These are phyloP conservation scores for Drosophila aldrichi DNA, from an alignment of 2,888 invertebrate species.

Conservation along the genomic window DNA sequence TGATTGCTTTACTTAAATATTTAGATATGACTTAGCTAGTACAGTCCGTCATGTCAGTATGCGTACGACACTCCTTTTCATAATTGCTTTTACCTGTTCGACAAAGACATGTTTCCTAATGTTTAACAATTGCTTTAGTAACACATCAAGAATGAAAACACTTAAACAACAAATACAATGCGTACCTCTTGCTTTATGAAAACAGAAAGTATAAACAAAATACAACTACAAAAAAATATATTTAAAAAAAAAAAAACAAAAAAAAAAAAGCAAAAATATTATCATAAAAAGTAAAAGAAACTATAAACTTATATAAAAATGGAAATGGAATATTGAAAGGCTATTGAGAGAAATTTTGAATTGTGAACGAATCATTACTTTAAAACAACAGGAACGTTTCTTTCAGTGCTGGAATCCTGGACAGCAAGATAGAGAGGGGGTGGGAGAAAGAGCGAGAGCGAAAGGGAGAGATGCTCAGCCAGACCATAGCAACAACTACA, in stretches of 20 bases:
- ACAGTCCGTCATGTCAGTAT: conserved; percentile 12
- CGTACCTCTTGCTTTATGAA: conserved; percentile 81
- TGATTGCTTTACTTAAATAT: conserved; percentile 35
- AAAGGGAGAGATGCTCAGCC: conserved; percentile 23
- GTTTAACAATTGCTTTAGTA: conserved; percentile 72
- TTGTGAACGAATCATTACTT: conserved; percentile 70
- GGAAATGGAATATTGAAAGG: conserved; percentile 25
- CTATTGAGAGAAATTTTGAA: conserved; percentile 30
- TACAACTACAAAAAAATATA: conserved; percentile 13
- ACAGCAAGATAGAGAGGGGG: conserved; percentile 16
- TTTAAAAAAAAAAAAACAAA: conserved; percentile 12
- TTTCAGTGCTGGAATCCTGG: conserved; percentile 30
- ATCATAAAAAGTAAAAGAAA: conserved; percentile 26
- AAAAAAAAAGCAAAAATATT: conserved; percentile 33
- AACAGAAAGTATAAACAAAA: conserved; percentile 61
- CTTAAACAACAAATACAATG: conserved; percentile 67
- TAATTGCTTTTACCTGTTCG: conserved; percentile 59
- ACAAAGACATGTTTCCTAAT: conserved; percentile 66
- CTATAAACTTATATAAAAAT: conserved; percentile 30
- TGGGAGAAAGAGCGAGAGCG: background rate
- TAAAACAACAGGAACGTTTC: conserved; percentile 37
- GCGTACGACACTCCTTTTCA: conserved; percentile 34
- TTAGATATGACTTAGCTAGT: conserved; percentile 14
- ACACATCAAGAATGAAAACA: conserved; percentile 35
- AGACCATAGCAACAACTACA: conserved; percentile 28